Percentiles rank a stretch among this genome's conserved stretches.
These are phyloP conservation scores for Corythornis cristatus DNA, from an alignment of 2,113 vertebrate species.

Conservation along the genomic window DNA sequence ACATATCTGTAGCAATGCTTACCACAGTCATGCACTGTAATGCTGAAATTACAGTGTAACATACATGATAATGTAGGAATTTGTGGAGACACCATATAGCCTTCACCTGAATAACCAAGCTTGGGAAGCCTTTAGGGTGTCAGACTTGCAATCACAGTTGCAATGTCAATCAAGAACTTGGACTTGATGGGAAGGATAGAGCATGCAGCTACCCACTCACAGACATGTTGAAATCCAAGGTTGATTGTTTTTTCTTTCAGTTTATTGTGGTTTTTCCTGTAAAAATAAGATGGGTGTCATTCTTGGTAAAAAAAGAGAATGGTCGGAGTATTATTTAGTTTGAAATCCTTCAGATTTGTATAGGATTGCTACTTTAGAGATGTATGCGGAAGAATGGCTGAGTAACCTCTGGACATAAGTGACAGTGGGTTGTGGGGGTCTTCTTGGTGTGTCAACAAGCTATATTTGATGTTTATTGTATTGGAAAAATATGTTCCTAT, in stretches of 20 bases:
- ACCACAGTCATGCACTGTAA: neutral
- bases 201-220: neutral
- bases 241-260: neutral
- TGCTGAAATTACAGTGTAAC: fast-evolving
- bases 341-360: neutral
- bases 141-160: neutral
- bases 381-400: neutral
- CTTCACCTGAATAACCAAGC: neutral
- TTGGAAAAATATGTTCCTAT: neutral
- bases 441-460: neutral
- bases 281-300: neutral
- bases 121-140: fast-evolving
- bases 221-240: neutral
- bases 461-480: neutral
- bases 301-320: neutral
- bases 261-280: neutral
- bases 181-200: neutral
- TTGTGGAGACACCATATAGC: neutral
- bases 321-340: neutral
- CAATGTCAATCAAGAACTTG: neutral
- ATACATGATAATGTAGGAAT: neutral
- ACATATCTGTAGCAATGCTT: neutral
- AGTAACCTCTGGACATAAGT: neutral
- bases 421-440: neutral
- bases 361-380: neutral